Base-by-base conservation (phyloP, 2,888 invertebrate genomes). In the Elmis aenea region DNA sequence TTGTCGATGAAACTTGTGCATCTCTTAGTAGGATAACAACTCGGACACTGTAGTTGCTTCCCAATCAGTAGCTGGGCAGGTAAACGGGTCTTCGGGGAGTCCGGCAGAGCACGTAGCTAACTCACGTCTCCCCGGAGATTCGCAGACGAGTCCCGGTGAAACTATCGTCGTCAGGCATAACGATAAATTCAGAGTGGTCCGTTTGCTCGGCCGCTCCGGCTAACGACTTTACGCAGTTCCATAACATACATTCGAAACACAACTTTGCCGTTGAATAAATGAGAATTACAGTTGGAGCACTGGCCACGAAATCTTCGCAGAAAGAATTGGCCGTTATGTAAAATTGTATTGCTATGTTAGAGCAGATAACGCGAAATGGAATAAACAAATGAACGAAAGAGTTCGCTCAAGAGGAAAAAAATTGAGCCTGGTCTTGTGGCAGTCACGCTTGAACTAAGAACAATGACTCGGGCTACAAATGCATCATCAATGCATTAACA, bases 51-150 rank as follows among this genome's bases (percentile, higher is more conserved):
- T 38, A 50, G 53, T 53, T 52, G 55, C 59, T 62, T 62, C 61
- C 64, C 64, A 66, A 67, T 67, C 67, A 67, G 65, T 64, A 64
- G 61, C 57, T 51, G 64, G 64, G 64, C 67, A 68, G 66, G 67
- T 68, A 66, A 68, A 68, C 63, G 61, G 62, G 56, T 63, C 66
- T 63, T 56, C 38, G 24, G 66, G 61, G 66, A 64, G 33, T 32
- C 42, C 43, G 51, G 45, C 50, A 50, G 56, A 56, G 58, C 66
- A 67, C 67, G 65, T 66, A 64, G 60, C 67, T 60, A 64, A 65
- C 64, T 64, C 64, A 67, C 62, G 60, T 58, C 55, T 64, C 66
- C 64, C 66, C 25, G 41, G 62, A 56, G 67, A 42, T 44, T 37
- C 41, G 37, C 49, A 51, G 47, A 45, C 49, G 46, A 48, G 39